phyloP scores from a whole-genome alignment of 2,113 vertebrate species.

The Nannobrachium achirus region DNA sequence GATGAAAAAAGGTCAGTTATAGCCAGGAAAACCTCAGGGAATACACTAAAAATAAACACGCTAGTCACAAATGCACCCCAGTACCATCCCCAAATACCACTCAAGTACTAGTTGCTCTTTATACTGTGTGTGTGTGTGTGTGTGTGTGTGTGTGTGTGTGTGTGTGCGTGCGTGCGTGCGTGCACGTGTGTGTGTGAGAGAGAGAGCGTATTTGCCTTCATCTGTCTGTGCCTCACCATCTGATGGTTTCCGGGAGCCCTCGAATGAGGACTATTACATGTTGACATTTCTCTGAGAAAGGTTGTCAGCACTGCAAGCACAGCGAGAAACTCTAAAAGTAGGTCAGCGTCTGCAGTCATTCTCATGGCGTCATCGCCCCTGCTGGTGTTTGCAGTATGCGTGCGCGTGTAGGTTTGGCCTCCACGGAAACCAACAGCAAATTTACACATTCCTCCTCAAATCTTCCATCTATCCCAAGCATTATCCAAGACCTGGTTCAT shows the following conservation, averaged over 20 bases:
- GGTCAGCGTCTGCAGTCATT: no score
- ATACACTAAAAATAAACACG: conserved; percentile 14
- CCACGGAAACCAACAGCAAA: conserved; percentile 3
- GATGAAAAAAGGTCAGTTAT: background rate
- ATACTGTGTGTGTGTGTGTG: background rate
- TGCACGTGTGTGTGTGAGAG: conserved; percentile 1
- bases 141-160: conserved; percentile 4
- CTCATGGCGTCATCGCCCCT: background rate
- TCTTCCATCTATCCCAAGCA: no score
- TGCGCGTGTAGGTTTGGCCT: conserved; percentile 20
- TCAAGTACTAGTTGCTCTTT: background rate
- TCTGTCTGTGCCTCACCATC: no score
- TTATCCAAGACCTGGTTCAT: no score
- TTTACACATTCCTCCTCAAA: no score
- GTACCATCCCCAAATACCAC: background rate
- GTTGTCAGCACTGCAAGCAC: no score
- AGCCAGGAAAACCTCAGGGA: background rate
- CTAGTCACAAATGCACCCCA: background rate
- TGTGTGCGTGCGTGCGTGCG: background rate
- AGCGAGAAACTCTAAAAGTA: no score
- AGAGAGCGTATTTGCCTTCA: no score
- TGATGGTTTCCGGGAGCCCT: no score
- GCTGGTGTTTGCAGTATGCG: background rate
- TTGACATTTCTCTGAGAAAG: no score
- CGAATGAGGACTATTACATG: no score